Base-by-base conservation (phyloP, 2,888 invertebrate genomes). In the Drepanosiphum platanoidis region DNA sequence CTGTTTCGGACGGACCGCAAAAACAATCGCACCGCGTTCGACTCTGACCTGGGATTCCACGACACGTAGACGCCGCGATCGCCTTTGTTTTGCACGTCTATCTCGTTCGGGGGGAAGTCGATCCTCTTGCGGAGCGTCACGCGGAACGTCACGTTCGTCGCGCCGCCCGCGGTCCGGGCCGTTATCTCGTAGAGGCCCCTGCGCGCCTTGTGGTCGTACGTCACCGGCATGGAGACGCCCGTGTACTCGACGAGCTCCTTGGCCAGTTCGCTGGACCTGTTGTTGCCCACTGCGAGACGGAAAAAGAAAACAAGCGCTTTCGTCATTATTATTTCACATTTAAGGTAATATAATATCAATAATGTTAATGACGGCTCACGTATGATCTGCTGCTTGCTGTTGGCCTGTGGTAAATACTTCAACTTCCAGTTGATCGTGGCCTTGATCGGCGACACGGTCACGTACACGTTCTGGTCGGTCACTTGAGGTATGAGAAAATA, bases 11-110 rank as follows among this genome's bases (percentile, higher is more conserved):
- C 30, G 1, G 11, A 30, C 9, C 13, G 3, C 27, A 22, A 9
- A 30, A 75, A 30, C 18, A 22, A 58, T 74, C 5, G 2, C n/a
- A 58, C 2, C 0, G 22, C 22, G 22, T 18, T 22, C 8, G 52
- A 34, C 39, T 8, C 1, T 5, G 52, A 84, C 83, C 83, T 84
- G n/a, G 75, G 66, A 68, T 84, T 84, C 83, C 83, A 84, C 30
- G 52, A 52, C 0, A 84, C 15, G 27, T 30, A 36, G 13, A 84
- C 46, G 52, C 66, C 75, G 30, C 68, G 75, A 39, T 68, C 52
- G 7, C 72, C 82, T 72, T 66, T 75, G 8, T 22, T 52, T 68
- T 75, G 75, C 15, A 84, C 75, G 52, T 68, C 68, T 36, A 84
- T 68, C 27, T 18, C 46, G 15, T 75, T 84, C 8, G 83, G 68